Evolutionary conservation across 2,113 vertebrate species (phyloP).

Genomic region (Albula goreensis): DNA sequence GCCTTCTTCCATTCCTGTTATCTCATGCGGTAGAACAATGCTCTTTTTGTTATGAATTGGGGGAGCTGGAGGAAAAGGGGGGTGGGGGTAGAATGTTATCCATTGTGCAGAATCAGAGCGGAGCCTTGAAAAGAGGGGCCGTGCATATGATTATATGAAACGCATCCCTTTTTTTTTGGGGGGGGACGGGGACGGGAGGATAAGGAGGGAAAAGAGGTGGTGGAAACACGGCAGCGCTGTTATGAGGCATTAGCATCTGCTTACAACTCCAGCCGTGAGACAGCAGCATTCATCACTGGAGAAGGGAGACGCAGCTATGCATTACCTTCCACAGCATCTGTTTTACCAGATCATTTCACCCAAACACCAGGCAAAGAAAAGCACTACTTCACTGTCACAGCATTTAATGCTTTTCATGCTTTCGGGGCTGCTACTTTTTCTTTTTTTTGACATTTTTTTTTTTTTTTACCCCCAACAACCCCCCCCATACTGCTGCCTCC

Average conservation of each 20-base stretch:
- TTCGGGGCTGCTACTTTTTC: slow-evolving; percentile 39
- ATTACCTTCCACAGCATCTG: slow-evolving; percentile 69
- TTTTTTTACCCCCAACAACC: neutral
- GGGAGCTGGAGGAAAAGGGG: neutral
- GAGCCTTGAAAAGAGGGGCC: neutral
- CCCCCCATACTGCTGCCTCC: neutral
- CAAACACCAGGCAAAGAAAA: slow-evolving; percentile 61
- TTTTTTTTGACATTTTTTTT: neutral
- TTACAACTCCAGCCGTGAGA: slow-evolving; percentile 55
- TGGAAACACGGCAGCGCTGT: slow-evolving; percentile 43
- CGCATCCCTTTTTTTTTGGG: neutral
- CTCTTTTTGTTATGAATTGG: neutral
- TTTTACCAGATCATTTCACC: slow-evolving; percentile 78
- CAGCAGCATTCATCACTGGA: slow-evolving; percentile 73
- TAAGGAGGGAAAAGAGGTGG: slow-evolving; percentile 7
- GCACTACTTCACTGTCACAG: slow-evolving; percentile 71
- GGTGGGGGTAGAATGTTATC: neutral
- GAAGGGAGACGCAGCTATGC: slow-evolving; percentile 61
- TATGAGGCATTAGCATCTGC: slow-evolving; percentile 65
- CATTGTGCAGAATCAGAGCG: neutral
- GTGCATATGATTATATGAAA: neutral
- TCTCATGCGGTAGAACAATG: neutral
- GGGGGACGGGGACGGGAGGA: neutral
- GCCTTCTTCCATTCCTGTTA: neutral
- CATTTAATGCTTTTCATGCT: slow-evolving; percentile 53